Base-by-base conservation (phyloP, 2,113 vertebrate species). In the Grammomys surdaster region DNA sequence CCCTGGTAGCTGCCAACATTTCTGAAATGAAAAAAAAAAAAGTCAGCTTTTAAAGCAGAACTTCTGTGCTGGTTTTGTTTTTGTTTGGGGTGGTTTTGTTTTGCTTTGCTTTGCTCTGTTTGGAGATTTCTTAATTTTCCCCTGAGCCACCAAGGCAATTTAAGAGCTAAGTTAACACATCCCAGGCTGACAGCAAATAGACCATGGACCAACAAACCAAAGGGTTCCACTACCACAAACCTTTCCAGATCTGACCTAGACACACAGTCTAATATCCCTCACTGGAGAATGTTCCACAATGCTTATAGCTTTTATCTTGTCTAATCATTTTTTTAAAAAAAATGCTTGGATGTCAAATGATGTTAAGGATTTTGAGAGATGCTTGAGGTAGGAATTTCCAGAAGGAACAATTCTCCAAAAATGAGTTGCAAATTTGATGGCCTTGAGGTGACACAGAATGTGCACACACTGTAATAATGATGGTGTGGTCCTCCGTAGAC, bases 311-410 rank as follows among this genome's bases (percentile, higher is more conserved):
- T 96, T 96, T 17, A 40, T 48, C 73, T 82, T 92, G 22, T 78
- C 69, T 88, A 31, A 65, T 65, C 22, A 26, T 3, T 65, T 69
- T 95, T 70, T 82, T 89, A 90, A 88, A 96, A 97, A 20, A 96
- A 95, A 95, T 58, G 22, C 13, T 95, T 88, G 75, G 77, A 90
- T 89, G 46, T 84, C 70, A 91, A 84, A 93, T 28, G 63, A 85
- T 78, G 26, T 90, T 87, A 65, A 82, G 85, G 67, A 91, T 84
- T 82, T 46, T 73, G 54, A 70, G 77, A 93, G 36, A 51, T 76
- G 4, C 54, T 69, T 63, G 81, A 51, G 16, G 24, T 33, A 31
- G 72, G 58, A 10, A 17, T 89, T 65, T 84, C 28, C 12, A 58
- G 28, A 54, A 93, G 91, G 58, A 82, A 58, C 9, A 28, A 36